A percentile compares a stretch with the other conserved stretches of the same genome.
Evolutionary conservation across 1,140 invertebrate genomes (phyloP).

Genomic region (Mercenaria mercenaria): DNA sequence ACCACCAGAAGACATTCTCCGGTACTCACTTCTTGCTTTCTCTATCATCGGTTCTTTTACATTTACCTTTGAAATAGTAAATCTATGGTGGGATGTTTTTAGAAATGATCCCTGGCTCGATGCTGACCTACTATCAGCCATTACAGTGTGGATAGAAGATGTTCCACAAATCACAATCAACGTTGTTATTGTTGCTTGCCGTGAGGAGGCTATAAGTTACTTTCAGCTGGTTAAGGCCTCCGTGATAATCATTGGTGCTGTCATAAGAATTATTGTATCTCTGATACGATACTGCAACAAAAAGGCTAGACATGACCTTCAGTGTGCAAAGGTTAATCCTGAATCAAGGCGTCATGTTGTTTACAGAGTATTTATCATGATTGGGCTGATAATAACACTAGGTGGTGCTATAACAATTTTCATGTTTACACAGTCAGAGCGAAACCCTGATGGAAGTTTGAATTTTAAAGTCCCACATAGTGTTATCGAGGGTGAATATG

Average conservation of each 20-base stretch:
- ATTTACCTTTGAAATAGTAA: slow-evolving; percentile 77
- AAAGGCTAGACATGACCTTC: slow-evolving; percentile 62
- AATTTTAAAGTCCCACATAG: slow-evolving; percentile 77
- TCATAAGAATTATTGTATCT: slow-evolving; percentile 76
- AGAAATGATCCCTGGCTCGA: slow-evolving; percentile 76
- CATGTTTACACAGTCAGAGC: slow-evolving; percentile 77
- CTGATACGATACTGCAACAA: slow-evolving; percentile 77
- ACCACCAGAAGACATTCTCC: slow-evolving; percentile 68
- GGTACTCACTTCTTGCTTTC: slow-evolving; percentile 76
- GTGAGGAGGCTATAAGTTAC: slow-evolving; percentile 81
- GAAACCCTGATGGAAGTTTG: slow-evolving; percentile 72
- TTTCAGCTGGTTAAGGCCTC: slow-evolving; percentile 80
- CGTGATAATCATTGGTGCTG: slow-evolving; percentile 75
- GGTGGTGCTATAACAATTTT: slow-evolving; percentile 76
- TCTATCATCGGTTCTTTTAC: slow-evolving; percentile 80
- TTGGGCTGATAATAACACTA: slow-evolving; percentile 75
- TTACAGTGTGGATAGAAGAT: slow-evolving; percentile 81
- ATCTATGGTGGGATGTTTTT: slow-evolving; percentile 78
- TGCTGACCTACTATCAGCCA: slow-evolving; percentile 73
- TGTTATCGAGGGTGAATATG: slow-evolving; percentile 76
- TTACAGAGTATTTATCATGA: slow-evolving; percentile 77
- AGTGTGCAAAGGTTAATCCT: slow-evolving; percentile 56
- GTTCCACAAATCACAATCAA: slow-evolving; percentile 80
- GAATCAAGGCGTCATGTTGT: slow-evolving; percentile 70
- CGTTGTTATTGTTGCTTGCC: slow-evolving; percentile 77